phyloP scores from a whole-genome alignment of 2,797 vertebrate genomes.

The Malacoctenus gilli region DNA sequence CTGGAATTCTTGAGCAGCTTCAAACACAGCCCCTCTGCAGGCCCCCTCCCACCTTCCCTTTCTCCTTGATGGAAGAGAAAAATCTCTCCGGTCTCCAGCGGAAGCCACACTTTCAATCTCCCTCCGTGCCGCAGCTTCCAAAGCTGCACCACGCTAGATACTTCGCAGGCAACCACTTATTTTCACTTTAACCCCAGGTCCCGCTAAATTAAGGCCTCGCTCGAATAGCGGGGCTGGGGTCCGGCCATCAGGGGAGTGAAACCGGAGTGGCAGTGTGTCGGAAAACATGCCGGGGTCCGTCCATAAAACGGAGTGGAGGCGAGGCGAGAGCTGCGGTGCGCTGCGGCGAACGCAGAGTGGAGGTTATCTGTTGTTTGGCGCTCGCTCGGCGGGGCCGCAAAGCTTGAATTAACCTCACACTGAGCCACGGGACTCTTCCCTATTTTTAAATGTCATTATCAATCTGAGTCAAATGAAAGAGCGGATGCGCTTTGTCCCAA shows the following conservation, averaged over 20 bases:
- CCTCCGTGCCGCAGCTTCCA: constrained; percentile 34
- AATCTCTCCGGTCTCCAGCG: constrained; percentile 30
- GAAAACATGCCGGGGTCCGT: constrained; percentile 5
- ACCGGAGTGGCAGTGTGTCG: constrained; percentile 34
- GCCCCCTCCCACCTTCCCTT: constrained; percentile 3
- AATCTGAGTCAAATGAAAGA: too few relatives aligned
- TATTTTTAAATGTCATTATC: too few relatives aligned
- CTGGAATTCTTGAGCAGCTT: constrained; percentile 24
- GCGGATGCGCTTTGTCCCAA: too few relatives aligned
- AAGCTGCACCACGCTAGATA: constrained; percentile 38
- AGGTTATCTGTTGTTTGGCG: too few relatives aligned
- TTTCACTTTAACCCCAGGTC: constrained; percentile 21
- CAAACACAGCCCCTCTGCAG: constrained; percentile 15
- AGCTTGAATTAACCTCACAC: too few relatives aligned
- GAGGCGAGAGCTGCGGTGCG: constrained; percentile 2
- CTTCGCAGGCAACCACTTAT: constrained; percentile 40
- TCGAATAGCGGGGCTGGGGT: constrained; percentile 14
- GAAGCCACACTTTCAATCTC: constrained; percentile 12
- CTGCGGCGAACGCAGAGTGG: not conserved
- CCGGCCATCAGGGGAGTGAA: constrained; percentile 33
- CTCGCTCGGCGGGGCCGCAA: too few relatives aligned
- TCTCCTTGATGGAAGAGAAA: constrained; percentile 12
- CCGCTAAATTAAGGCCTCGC: constrained; percentile 26
- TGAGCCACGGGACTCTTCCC: too few relatives aligned
- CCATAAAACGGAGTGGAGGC: constrained; percentile 14